A percentile compares a stretch with the other conserved stretches of the same genome.
Evolutionary conservation across 2,797 vertebrate species (phyloP).

Genomic region (Xenopus petersii): DNA sequence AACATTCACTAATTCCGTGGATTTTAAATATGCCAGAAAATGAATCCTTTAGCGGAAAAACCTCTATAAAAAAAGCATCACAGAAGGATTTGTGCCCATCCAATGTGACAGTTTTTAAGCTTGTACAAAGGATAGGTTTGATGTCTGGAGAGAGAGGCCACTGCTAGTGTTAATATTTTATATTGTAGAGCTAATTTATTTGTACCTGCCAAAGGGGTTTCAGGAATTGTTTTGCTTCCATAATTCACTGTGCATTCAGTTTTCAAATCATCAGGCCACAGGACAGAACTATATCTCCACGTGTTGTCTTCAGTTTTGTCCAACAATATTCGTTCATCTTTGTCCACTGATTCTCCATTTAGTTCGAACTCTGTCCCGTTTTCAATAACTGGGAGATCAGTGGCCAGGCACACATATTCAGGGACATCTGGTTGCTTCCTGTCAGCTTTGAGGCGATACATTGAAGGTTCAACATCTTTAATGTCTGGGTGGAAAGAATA

Average conservation of each 20-base stretch:
- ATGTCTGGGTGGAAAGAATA: not conserved
- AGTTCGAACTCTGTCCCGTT: not conserved
- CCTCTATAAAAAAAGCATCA: too few relatives aligned
- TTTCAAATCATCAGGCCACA: not conserved
- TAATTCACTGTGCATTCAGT: not conserved
- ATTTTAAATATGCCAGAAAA: too few relatives aligned
- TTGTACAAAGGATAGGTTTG: too few relatives aligned
- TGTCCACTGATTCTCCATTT: not conserved
- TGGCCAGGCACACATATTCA: slow-evolving; percentile 24
- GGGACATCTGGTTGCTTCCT: not conserved
- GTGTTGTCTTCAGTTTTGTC: slow-evolving; percentile 1
- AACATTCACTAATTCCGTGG: too few relatives aligned
- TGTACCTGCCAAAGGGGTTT: not conserved
- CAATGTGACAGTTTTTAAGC: too few relatives aligned
- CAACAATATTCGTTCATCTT: not conserved
- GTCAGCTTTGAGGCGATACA: slow-evolving; percentile 1
- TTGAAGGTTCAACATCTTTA: not conserved
- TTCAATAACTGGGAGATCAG: slow-evolving; percentile 12
- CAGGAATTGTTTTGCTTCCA: not conserved
- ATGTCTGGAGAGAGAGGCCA: too few relatives aligned
- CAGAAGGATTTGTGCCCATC: too few relatives aligned
- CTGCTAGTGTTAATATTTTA: too few relatives aligned
- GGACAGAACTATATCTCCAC: slow-evolving; percentile 31
- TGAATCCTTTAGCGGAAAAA: too few relatives aligned
- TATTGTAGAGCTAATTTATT: not conserved